Conservation (phyloP, 1,140 invertebrate genomes). For the Littorina saxatilis region DNA sequence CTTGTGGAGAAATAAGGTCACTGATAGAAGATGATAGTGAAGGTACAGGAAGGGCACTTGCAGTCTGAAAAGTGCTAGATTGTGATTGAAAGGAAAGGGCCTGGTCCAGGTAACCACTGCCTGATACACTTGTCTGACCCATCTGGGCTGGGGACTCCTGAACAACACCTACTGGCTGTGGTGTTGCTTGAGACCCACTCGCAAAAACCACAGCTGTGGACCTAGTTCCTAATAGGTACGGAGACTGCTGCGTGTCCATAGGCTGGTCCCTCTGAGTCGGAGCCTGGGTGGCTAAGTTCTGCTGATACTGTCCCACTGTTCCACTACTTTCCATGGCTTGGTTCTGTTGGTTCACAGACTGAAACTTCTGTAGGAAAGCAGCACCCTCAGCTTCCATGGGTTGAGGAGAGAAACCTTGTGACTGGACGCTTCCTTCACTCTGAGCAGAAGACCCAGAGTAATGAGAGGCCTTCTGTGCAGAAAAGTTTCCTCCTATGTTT, state of each 20-base stretch:
- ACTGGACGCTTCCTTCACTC: background rate
- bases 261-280: conserved; percentile 24
- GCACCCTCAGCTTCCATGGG: conserved; percentile 25
- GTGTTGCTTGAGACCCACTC: background rate
- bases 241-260: conserved; percentile 38
- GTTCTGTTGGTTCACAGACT: background rate
- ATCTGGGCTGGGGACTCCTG: background rate
- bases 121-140: conserved; percentile 21
- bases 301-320: background rate
- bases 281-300: background rate
- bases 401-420: background rate
- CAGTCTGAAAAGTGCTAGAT: conserved; percentile 24
- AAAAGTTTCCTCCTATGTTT: background rate
- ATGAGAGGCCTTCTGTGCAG: background rate
- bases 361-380: conserved; percentile 22
- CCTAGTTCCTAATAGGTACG: conserved; percentile 5
- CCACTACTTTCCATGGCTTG: background rate
- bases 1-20: background rate
- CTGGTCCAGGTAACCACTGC: background rate
- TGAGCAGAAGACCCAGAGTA: background rate
- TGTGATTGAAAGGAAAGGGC: conserved; percentile 20
- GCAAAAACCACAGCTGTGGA: background rate
- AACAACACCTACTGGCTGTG: background rate
- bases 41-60: background rate
- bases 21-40: background rate